Base-by-base conservation (phyloP, 1,140 invertebrate genomes). In the Octopus sinensis region DNA sequence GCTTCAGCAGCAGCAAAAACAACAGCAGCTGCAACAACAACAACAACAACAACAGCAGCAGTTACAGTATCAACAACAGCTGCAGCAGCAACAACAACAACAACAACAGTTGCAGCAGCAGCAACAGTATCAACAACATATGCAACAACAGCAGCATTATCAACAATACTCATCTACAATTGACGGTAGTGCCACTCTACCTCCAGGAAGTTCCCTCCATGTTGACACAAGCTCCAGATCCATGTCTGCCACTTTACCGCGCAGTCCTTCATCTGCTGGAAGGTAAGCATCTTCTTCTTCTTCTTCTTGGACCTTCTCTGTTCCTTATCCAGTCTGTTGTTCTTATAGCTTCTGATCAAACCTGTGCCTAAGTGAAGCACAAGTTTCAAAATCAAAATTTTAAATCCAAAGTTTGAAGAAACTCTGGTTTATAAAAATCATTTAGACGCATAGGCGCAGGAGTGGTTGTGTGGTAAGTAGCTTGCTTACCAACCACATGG, bases 161-260 rank as follows among this genome's bases (percentile, higher is more conserved):
- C 82, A 84, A 12, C 81, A 83, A n/a, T 76, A 83, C 71, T 75
- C 56, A 80, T 53, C 4, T 84, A 83, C n/a, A 23, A 23, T 71
- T 6, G 84, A 87, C 78, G 84, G 85, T 17, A 13, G 23, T 54
- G 51, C 7, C 1, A 79, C 78, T 7, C 30, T 82, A 68, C 82
- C 76, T 51, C 78, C 62, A 23, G 62, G 79, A 17, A 76, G 80
- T 10, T 82, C 85, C 6, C 86, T 89, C 51, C 87, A 89, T 56
- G 86, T 89, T 54, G 88, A 90, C 82, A 88, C 88, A 68, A 89
- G 86, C 68, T 86, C 85, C 2, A 84, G 83, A 76, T 86, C 88
- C 86, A 88, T 87, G 89, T 90, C 84, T 81, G 54, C 82, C 62
- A 83, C 81, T 73, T 53, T 81, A 68, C 84, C 79, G 54, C 79